A percentile compares a stretch with the other conserved stretches of the same genome.
These are phyloP conservation scores for Ptilodon capucinus DNA, from an alignment of 2,888 invertebrate genomes.

Conservation along the genomic window DNA sequence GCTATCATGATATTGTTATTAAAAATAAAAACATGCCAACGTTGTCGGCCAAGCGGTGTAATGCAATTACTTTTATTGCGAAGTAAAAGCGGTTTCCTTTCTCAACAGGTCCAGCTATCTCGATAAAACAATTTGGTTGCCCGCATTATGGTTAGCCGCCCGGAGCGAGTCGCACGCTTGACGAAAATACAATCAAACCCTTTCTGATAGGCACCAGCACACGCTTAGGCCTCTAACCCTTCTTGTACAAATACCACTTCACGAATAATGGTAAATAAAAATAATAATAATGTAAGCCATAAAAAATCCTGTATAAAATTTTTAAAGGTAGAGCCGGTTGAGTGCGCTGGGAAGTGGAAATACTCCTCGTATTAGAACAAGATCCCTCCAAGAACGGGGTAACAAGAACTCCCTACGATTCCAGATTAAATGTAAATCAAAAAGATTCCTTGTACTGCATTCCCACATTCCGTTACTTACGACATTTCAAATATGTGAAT, in stretches of 20 bases:
- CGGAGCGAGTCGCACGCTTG: constrained; percentile 13
- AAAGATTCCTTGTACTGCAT: too few species aligned
- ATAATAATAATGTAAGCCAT: neutral
- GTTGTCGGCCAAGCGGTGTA: constrained; percentile 3
- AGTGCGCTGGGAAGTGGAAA: neutral
- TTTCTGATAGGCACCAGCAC: neutral
- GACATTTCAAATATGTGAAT: too few species aligned
- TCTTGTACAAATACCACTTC: neutral
- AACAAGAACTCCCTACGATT: too few species aligned
- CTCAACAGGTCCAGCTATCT: constrained; percentile 18
- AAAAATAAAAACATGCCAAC: constrained; percentile 5
- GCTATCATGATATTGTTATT: constrained; percentile 1
- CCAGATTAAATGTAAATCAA: too few species aligned
- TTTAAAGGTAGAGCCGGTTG: neutral
- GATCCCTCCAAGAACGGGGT: too few species aligned
- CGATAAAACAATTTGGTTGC: constrained; percentile 25
- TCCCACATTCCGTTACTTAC: too few species aligned
- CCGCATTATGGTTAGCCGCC: constrained; percentile 6
- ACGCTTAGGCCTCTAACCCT: neutral
- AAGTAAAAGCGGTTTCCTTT: constrained; percentile 8
- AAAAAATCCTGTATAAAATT: neutral
- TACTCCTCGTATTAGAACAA: neutral
- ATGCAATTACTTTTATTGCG: constrained; percentile 13
- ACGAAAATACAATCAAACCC: constrained; percentile 3
- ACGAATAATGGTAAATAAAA: neutral